Percentiles rank a stretch among this genome's conserved stretches.
These are phyloP conservation scores for Falcaria lacertinaria DNA, from an alignment of 2,888 invertebrate genomes.

Conservation along the genomic window DNA sequence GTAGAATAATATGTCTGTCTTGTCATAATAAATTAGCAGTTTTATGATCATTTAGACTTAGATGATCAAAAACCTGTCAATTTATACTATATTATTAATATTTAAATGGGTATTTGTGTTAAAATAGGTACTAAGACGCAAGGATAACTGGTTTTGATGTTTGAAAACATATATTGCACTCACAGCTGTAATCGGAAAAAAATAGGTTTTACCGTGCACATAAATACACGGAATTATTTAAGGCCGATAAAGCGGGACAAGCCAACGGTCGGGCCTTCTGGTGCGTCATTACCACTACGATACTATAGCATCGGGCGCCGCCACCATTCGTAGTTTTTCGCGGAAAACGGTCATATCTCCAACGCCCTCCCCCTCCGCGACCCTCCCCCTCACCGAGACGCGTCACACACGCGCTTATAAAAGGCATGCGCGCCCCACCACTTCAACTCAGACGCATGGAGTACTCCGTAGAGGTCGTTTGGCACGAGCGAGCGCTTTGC, in stretches of 20 bases:
- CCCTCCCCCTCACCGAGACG: slow-evolving; percentile 39
- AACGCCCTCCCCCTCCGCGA: slow-evolving; percentile 26
- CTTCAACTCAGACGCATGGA: slow-evolving; percentile 80
- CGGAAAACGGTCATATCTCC: slow-evolving; percentile 71
- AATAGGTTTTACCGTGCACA: slow-evolving; percentile 22
- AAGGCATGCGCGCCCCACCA: slow-evolving; percentile 67
- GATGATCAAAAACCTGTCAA: too few species aligned
- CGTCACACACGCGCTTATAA: slow-evolving; percentile 71
- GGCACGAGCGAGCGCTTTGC: slow-evolving; percentile 81
- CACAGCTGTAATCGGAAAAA: slow-evolving; percentile 43
- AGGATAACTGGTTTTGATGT: slow-evolving; percentile 23
- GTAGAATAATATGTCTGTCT: too few species aligned
- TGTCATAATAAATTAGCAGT: too few species aligned
- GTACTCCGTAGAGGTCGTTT: slow-evolving; percentile 81
- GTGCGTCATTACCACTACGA: slow-evolving; percentile 62
- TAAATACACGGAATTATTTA: slow-evolving; percentile 21
- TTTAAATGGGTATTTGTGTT: too few species aligned
- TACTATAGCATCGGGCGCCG: slow-evolving; percentile 47
- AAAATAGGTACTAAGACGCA: slow-evolving; percentile 21
- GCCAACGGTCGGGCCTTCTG: slow-evolving; percentile 54
- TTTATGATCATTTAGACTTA: too few species aligned
- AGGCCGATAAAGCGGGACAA: slow-evolving; percentile 41
- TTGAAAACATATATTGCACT: slow-evolving; percentile 21
- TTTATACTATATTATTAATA: too few species aligned
- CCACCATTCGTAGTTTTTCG: slow-evolving; percentile 66